Percentiles rank a stretch among this genome's conserved stretches.
Conservation (phyloP, 2,797 vertebrate genomes). For the Erethizon dorsatum region DNA sequence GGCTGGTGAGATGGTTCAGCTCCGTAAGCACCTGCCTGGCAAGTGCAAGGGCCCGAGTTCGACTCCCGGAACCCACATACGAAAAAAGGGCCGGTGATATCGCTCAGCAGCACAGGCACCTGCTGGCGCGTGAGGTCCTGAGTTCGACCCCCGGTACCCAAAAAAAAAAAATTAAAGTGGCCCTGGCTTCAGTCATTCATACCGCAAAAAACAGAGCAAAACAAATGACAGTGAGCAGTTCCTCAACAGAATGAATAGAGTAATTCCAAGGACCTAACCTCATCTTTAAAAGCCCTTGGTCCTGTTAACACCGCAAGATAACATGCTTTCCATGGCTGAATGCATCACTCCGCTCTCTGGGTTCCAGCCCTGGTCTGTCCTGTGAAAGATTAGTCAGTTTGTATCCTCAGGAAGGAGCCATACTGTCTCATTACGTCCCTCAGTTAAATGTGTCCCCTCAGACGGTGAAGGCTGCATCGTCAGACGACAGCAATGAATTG, state of each 20-base stretch:
- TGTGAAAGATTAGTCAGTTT: no score
- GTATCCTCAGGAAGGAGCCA: not conserved
- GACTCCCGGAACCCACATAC: no score
- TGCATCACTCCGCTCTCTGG: not conserved
- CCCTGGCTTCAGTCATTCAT: not conserved
- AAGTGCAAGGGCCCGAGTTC: no score
- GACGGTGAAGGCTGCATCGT: not conserved
- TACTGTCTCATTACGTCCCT: not conserved
- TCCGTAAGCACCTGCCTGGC: no score
- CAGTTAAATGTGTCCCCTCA: not conserved
- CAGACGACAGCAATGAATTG: rapidly evolving
- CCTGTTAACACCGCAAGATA: not conserved
- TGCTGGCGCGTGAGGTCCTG: no score
- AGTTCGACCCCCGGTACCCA: no score
- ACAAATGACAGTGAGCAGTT: not conserved
- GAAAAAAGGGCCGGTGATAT: no score
- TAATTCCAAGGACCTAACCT: not conserved
- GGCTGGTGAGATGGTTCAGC: no score
- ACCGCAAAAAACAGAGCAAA: not conserved
- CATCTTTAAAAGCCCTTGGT: not conserved
- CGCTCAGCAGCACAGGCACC: no score
- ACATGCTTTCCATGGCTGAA: not conserved
- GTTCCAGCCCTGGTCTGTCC: not conserved
- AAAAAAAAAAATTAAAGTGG: no score
- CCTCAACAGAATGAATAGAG: not conserved